Evolutionary conservation across 2,888 invertebrate species (phyloP).

Genomic region (Platerodrilus igneus): DNA sequence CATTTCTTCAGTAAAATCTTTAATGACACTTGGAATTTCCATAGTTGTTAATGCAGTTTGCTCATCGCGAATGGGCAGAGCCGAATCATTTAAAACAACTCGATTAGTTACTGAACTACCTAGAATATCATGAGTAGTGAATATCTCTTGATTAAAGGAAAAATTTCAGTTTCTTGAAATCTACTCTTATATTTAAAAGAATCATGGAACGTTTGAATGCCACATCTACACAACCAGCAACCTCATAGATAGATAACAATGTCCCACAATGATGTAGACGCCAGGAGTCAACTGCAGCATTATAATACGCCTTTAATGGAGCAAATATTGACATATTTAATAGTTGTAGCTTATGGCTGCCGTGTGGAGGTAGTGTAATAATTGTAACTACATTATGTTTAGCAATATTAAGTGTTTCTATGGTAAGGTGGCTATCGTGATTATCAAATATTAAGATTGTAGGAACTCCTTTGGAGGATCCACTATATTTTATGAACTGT

Average conservation of each 20-base stretch:
- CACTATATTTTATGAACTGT: conserved; percentile 38
- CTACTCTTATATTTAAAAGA: conserved; percentile 4
- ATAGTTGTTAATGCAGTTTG: no score
- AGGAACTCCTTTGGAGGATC: no score
- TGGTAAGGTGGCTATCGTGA: conserved; percentile 36
- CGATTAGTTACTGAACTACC: conserved; percentile 2
- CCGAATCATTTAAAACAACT: no score
- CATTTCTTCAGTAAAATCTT: no score
- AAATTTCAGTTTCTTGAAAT: conserved; percentile 1
- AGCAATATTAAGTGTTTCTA: conserved; percentile 14
- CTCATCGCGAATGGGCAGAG: no score
- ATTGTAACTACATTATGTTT: conserved; percentile 2
- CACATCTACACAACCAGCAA: conserved; percentile 4
- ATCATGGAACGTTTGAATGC: conserved; percentile 3
- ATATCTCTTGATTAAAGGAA: not conserved
- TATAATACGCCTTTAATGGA: conserved; percentile 5
- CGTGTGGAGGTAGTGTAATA: conserved; percentile 6
- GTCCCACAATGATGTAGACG: conserved; percentile 2
- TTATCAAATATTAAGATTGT: conserved; percentile 37
- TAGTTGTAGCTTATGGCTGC: conserved; percentile 7
- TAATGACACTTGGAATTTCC: no score
- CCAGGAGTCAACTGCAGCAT: conserved; percentile 8
- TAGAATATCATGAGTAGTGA: not conserved
- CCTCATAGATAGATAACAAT: conserved; percentile 3
- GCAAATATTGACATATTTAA: conserved; percentile 4